These are phyloP conservation scores for Cavia porcellus DNA, from an alignment of 2,113 vertebrate genomes.

Conservation along the genomic window DNA sequence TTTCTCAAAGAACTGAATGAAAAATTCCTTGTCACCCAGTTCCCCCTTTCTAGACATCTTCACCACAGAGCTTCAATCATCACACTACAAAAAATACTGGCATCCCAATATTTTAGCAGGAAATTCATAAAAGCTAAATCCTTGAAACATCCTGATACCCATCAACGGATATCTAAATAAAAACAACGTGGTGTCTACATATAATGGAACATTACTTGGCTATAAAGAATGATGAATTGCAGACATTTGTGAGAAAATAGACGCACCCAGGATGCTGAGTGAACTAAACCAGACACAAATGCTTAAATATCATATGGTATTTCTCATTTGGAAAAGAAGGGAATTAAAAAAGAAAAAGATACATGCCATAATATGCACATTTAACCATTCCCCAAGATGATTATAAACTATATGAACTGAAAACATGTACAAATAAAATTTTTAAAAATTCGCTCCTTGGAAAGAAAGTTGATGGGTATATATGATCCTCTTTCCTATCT, in stretches of 20 bases:
- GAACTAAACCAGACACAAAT: not conserved
- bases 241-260: not conserved
- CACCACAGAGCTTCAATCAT: not conserved
- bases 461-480: not conserved
- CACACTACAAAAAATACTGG: not conserved
- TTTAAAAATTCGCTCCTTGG: not conserved
- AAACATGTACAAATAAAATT: not conserved
- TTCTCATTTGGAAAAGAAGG: not conserved
- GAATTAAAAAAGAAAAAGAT: not conserved
- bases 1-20: not conserved
- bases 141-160: not conserved
- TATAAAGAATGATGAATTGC: not conserved
- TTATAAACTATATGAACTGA: not conserved
- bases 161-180: not conserved
- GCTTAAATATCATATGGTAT: not conserved
- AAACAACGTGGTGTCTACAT: not conserved
- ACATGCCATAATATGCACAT: not conserved
- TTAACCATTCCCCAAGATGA: not conserved
- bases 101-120: not conserved
- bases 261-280: not conserved
- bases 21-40: not conserved
- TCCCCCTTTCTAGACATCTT: not conserved
- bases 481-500: not conserved
- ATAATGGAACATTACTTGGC: not conserved
- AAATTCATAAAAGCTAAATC: not conserved